phyloP scores from a whole-genome alignment of 2,113 vertebrate species.

The Phyllopteryx taeniolatus region DNA sequence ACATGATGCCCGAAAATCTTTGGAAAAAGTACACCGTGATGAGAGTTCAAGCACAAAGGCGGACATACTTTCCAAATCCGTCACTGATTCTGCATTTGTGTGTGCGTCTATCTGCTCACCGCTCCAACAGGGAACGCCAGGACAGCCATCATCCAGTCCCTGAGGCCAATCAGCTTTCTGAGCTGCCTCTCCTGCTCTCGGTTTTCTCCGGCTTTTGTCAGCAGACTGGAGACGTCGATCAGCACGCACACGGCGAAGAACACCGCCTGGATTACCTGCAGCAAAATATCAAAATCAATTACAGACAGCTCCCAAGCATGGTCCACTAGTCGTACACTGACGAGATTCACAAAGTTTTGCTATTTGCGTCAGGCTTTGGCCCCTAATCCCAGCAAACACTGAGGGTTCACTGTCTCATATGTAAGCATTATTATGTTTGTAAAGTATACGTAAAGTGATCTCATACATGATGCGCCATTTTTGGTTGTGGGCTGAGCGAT shows the following conservation, averaged over 20 bases:
- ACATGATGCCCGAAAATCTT: too few species aligned
- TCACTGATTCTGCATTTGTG: background rate
- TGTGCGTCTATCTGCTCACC: constrained; percentile 72
- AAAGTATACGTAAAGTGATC: too few species aligned
- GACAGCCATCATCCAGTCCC: constrained; percentile 96
- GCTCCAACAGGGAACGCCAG: constrained; percentile 93
- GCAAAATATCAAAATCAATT: background rate
- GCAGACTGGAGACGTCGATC: constrained; percentile 91
- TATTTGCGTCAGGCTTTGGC: too few species aligned
- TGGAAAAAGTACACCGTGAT: too few species aligned
- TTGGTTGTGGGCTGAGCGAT: too few species aligned
- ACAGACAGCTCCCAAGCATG: background rate
- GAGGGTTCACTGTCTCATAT: too few species aligned
- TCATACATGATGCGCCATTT: too few species aligned
- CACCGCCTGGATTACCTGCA: constrained; percentile 90
- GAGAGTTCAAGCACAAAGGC: background rate
- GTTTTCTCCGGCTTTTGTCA: constrained; percentile 87
- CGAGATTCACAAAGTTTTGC: too few species aligned
- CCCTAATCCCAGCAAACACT: background rate
- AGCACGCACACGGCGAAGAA: constrained; percentile 95
- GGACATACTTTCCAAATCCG: too few species aligned
- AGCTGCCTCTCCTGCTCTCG: constrained; percentile 93
- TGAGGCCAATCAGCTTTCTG: constrained; percentile 87
- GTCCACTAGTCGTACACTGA: background rate
- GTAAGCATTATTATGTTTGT: too few species aligned